These are phyloP conservation scores for Lepus timidus DNA, from an alignment of 2,113 vertebrate species.

Conservation along the genomic window DNA sequence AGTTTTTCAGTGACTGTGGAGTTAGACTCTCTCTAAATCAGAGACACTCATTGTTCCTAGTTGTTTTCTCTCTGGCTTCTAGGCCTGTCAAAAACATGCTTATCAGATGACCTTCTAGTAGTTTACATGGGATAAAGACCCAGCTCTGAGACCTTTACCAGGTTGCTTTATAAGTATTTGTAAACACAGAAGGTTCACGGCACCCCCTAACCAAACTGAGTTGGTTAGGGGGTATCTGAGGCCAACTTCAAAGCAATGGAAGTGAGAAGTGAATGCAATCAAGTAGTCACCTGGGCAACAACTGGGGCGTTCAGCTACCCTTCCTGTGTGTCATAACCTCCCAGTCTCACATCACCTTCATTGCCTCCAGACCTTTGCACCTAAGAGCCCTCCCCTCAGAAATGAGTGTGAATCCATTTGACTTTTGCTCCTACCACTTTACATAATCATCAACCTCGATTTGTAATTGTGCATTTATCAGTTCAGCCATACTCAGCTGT, in stretches of 20 bases:
- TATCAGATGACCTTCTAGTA: background rate
- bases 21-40: background rate
- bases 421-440: constrained; percentile 39
- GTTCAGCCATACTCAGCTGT: background rate
- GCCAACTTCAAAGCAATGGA: background rate
- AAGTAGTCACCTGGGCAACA: constrained; percentile 3
- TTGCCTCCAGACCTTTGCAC: background rate
- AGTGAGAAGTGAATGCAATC: background rate
- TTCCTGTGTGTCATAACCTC: background rate
- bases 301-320: background rate
- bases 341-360: background rate
- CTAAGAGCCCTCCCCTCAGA: background rate
- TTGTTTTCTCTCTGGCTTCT: background rate
- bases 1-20: background rate
- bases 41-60: background rate
- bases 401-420: constrained; percentile 23
- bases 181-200: background rate
- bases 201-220: background rate
- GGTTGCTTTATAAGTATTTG: background rate
- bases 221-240: background rate
- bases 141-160: background rate
- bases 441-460: background rate
- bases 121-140: background rate
- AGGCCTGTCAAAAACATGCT: background rate
- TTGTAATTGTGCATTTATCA: constrained; percentile 5